phyloP scores from a whole-genome alignment of 30 jellyfish, hydroid and myxozoan genomes.

The Aurelia sp. region DNA sequence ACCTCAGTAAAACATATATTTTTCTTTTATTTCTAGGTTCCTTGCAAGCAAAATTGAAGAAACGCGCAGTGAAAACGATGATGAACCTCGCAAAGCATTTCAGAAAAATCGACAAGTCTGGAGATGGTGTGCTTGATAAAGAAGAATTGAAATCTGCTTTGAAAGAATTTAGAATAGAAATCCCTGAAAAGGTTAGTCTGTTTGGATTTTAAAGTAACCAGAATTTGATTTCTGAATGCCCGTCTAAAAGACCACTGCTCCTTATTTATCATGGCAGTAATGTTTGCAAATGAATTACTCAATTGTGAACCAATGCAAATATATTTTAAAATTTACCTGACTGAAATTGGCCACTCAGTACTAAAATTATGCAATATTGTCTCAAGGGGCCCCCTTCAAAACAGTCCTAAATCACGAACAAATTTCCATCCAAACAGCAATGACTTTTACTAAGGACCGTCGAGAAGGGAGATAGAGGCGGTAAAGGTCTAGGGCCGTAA shows the following conservation, averaged over 20 bases:
- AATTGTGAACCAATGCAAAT: too few relatives aligned
- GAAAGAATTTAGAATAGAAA: constrained; percentile 66
- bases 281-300: too few relatives aligned
- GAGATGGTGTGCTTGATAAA: constrained; percentile 69
- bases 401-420: too few relatives aligned
- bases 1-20: not conserved
- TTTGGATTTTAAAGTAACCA: not conserved
- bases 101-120: constrained; percentile 67
- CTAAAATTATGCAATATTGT: too few relatives aligned
- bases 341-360: too few relatives aligned
- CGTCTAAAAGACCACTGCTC: not conserved
- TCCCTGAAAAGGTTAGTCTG: constrained; percentile 64
- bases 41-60: constrained; percentile 56
- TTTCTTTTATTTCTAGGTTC: constrained; percentile 31
- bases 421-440: too few relatives aligned
- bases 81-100: constrained; percentile 71
- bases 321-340: too few relatives aligned
- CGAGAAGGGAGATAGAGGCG: too few relatives aligned
- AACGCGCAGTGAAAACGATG: constrained; percentile 83
- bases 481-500: too few relatives aligned
- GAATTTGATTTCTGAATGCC: not conserved
- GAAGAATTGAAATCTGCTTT: constrained; percentile 77
- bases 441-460: too few relatives aligned
- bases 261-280: too few relatives aligned
- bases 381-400: too few relatives aligned